phyloP scores from a whole-genome alignment of 2,797 vertebrate species.

The Hybognathus amarus region DNA sequence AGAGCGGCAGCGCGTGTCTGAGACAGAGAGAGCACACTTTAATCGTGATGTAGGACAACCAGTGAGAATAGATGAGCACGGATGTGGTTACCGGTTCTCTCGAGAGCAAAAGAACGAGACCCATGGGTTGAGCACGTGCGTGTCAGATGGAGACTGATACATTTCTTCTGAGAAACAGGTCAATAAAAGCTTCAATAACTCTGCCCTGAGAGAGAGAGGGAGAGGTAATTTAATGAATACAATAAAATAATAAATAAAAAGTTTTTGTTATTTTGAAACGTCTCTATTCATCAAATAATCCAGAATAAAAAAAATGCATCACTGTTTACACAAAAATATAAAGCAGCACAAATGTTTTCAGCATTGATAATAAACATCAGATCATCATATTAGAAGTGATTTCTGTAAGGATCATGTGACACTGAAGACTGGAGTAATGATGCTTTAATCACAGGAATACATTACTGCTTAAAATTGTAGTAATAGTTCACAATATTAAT shows the following conservation, averaged over 20 bases:
- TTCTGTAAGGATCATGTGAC: neutral
- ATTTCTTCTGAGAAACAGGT: constrained; percentile 99
- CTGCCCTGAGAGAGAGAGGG: constrained; percentile 79
- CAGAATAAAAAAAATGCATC: neutral
- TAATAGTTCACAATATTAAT: neutral
- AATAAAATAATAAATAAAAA: neutral
- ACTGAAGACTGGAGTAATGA: neutral
- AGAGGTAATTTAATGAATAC: neutral
- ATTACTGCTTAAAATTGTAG: no score
- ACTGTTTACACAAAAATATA: neutral
- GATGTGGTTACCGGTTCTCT: constrained; percentile 86
- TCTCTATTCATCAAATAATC: neutral
- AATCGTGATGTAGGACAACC: neutral
- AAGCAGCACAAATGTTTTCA: no score
- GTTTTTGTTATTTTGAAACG: no score
- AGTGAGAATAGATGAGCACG: neutral
- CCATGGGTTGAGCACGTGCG: constrained; percentile 89
- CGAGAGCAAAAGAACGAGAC: constrained; percentile 98
- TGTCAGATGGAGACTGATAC: constrained; percentile 92
- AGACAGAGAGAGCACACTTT: neutral
- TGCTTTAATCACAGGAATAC: neutral
- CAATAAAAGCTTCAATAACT: constrained; percentile 90
- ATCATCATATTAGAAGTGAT: neutral
- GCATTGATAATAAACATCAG: neutral
- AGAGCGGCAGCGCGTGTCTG: constrained; percentile 94